Evolutionary conservation across 2,797 vertebrate genomes (phyloP), one percentile per base, ranked within the genome.

Genomic region (Gila robusta): DNA sequence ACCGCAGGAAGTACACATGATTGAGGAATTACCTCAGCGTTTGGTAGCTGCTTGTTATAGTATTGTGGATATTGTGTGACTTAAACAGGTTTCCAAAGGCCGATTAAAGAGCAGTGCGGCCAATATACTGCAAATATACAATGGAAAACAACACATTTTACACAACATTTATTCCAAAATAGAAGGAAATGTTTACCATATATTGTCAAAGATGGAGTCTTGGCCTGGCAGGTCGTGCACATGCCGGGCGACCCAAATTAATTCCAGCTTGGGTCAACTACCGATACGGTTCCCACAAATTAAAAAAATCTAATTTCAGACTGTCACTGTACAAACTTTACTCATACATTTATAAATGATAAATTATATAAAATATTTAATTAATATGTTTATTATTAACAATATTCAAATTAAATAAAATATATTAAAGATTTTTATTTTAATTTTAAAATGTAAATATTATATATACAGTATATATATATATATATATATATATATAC

Each of bases 1-100:
- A 39, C 37, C 14, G 14, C 28, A 81, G 79, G 56, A 67, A 67
- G 62, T 66, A 47, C 26, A 14, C 78, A 80, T 80, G 59, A 80
- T n/a, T 32, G 59, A 81, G n/a, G 28, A 52, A 56, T 56, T 23
- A 39, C 39, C 74, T 78, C 52, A 39, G 52, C 4, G 6, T 78
- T 59, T 59, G 52, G 21, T 5, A 37, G 49, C 32, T 56, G 21
- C 32, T 56, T 21, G 32, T 56, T 77, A 56, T 12, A 37, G 32
- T n/a, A 14, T 37, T 77, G 21, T 77, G 21, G 21, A 77, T 59
- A 14, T 16, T n/a, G 21, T 35, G 5, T 19, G 8, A 19, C 4
- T 28, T 32, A 66, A 66, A 66, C 26, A 17, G 62, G 14, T 32
- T 66, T 52, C 9, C 26, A 49, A 10, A 6, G 0, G n/a, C n/a